Percentiles rank a stretch among this genome's conserved stretches.
phyloP scores from a whole-genome alignment of 2,113 vertebrate species.

The Mormoops blainvillei region DNA sequence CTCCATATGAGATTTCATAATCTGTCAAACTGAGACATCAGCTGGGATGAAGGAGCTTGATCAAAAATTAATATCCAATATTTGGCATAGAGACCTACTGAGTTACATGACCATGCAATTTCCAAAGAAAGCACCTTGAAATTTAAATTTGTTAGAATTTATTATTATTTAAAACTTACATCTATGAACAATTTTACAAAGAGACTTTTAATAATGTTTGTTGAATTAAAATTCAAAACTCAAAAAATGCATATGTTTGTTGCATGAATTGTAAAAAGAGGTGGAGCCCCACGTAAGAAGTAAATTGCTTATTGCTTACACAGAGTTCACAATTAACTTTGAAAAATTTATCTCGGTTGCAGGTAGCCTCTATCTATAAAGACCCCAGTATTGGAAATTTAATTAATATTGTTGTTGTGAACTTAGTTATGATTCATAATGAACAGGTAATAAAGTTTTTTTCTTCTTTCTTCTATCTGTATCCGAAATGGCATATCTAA shows the following conservation, averaged over 20 bases:
- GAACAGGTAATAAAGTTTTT: conserved; percentile 88
- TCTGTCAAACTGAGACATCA: not conserved
- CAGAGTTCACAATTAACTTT: conserved; percentile 67
- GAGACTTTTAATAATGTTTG: not conserved
- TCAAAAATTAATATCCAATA: not conserved
- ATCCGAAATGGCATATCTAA: conserved; percentile 40
- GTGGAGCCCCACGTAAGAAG: not conserved
- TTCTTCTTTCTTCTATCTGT: conserved; percentile 56
- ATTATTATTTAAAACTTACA: not conserved
- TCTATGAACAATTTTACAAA: not conserved
- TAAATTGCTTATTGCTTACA: conserved; percentile 65
- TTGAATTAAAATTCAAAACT: conserved; percentile 8
- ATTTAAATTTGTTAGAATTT: not conserved
- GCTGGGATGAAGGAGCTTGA: not conserved
- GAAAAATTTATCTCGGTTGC: conserved; percentile 76
- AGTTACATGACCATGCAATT: not conserved
- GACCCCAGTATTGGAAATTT: conserved; percentile 99
- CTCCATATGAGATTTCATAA: not conserved
- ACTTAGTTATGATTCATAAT: conserved; percentile 95
- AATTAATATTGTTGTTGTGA: conserved; percentile 98
- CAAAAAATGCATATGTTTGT: not conserved
- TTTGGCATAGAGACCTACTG: not conserved
- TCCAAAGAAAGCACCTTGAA: not conserved
- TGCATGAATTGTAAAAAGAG: conserved; percentile 4
- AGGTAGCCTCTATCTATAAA: conserved; percentile 99